phyloP scores from a whole-genome alignment of 2,888 invertebrate genomes.

The Spatulosminthurus flaviceps region DNA sequence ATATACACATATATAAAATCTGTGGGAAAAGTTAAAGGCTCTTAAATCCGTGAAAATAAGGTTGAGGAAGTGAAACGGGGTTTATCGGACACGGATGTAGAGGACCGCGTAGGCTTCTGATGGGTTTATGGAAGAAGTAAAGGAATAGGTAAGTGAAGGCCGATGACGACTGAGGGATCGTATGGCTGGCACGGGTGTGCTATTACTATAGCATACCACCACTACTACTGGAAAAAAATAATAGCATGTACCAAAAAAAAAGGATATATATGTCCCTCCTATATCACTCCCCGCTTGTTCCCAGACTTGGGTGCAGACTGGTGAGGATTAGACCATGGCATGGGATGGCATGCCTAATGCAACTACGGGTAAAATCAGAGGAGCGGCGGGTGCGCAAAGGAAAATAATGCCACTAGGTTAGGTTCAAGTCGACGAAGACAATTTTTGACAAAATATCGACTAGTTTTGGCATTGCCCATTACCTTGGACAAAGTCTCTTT shows the following conservation, averaged over 20 bases:
- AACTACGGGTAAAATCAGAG: conserved; percentile 13
- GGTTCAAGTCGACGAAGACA: conserved; percentile 52
- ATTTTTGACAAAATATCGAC: conserved; percentile 47
- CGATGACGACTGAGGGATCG: conserved; percentile 35
- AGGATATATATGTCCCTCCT: too few relatives aligned
- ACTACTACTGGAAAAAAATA: too few relatives aligned
- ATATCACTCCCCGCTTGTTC: too few relatives aligned
- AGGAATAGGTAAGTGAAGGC: conserved; percentile 37
- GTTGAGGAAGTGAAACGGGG: conserved; percentile 40
- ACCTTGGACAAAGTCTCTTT: conserved; percentile 59
- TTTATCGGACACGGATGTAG: conserved; percentile 37
- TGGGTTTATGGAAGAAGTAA: conserved; percentile 19
- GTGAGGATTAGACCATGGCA: not conserved
- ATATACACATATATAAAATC: not conserved
- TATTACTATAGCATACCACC: too few relatives aligned
- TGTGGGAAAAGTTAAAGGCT: not conserved
- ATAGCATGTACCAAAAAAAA: too few relatives aligned
- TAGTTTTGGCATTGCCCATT: conserved; percentile 54
- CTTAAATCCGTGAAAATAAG: not conserved
- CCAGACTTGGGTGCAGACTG: not conserved
- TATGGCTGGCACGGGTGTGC: conserved; percentile 34
- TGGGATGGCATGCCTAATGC: too few relatives aligned
- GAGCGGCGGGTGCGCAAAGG: conserved; percentile 44
- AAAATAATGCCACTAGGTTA: conserved; percentile 52
- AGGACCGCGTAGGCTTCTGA: conserved; percentile 24